Evolutionary conservation across 2,113 vertebrate species (phyloP), one percentile per base, ranked within the genome.

Genomic region (Gorsachius goisagi): DNA sequence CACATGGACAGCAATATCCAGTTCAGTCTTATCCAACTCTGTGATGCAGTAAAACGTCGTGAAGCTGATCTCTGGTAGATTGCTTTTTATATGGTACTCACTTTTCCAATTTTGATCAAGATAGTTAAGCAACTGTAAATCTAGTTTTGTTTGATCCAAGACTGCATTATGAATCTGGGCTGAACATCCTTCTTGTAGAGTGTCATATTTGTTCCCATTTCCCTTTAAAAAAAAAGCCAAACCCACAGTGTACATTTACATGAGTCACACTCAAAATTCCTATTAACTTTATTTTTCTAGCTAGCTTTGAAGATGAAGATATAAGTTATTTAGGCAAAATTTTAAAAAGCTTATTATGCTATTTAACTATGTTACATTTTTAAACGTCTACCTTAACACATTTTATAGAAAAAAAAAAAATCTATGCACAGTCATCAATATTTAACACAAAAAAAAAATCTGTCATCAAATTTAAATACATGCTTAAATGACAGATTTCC

Each of bases 1-100:
- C 85, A 99, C 97, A 2, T 99, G 99, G 47, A 99, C 94, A 49
- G 98, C 99, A 94, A 99, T 99, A 94, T 99, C 99, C 82, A 99
- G 96, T 83, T 99, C 99, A 26, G 97, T 97, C 77, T 97, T 98
- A 91, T 99, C 98, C 64, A 98, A 68, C 56, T 98, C 98, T 7
- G 96, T 97, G 62, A 98, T 81, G 83, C 98, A 99, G 77, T 92
- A 97, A 95, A 99, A 99, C 11, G 96, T 98, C n/a, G 98, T 98
- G 95, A 99, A 99, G 97, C 97, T 98, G 97, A 99, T 99, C 63
- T 99, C 99, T 2, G 99, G 98, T 47, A 99, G 98, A 72, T 98
- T 97, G 87, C 97, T 98, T 73, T 88, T 97, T 89, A 99, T 96
- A 45, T 96, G 96, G 96, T 99, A 99, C 59, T 98, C 97, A 84